phyloP scores from a whole-genome alignment of 2,888 invertebrate species.

The Labia minor region DNA sequence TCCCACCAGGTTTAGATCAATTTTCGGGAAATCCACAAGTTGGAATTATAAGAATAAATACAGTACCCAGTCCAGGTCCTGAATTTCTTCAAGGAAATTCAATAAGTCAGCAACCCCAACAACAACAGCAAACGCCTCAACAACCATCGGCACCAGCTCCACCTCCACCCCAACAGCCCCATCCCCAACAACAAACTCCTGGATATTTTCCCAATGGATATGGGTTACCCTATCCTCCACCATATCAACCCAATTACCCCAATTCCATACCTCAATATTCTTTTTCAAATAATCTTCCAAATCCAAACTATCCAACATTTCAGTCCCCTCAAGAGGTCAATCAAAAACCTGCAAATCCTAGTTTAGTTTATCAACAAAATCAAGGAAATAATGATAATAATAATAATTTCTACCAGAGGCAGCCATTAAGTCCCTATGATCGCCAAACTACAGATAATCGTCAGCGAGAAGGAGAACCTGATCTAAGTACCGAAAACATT shows the following conservation, averaged over 20 bases:
- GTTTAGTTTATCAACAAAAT: background rate
- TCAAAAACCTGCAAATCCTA: background rate
- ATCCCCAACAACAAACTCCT: slow-evolving; percentile 4
- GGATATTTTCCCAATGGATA: background rate
- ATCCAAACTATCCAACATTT: background rate
- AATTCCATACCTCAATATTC: background rate
- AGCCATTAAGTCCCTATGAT: background rate
- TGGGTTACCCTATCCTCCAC: background rate
- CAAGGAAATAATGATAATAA: background rate
- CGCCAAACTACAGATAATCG: background rate
- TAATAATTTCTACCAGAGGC: background rate
- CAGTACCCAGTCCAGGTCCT: background rate
- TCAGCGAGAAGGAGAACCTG: background rate
- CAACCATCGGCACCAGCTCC: slow-evolving; percentile 33
- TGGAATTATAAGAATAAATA: background rate
- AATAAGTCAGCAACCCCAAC: slow-evolving; percentile 19
- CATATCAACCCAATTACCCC: background rate
- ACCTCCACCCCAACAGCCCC: slow-evolving; percentile 21
- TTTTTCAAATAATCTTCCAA: background rate
- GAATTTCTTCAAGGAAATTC: background rate
- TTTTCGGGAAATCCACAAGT: background rate
- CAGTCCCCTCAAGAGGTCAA: background rate
- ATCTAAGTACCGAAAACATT: background rate
- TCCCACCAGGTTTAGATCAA: slow-evolving; percentile 13
- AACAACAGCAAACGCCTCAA: slow-evolving; percentile 35